These are phyloP conservation scores for Acinonyx jubatus DNA, from an alignment of 2,113 vertebrate genomes.

Conservation along the genomic window DNA sequence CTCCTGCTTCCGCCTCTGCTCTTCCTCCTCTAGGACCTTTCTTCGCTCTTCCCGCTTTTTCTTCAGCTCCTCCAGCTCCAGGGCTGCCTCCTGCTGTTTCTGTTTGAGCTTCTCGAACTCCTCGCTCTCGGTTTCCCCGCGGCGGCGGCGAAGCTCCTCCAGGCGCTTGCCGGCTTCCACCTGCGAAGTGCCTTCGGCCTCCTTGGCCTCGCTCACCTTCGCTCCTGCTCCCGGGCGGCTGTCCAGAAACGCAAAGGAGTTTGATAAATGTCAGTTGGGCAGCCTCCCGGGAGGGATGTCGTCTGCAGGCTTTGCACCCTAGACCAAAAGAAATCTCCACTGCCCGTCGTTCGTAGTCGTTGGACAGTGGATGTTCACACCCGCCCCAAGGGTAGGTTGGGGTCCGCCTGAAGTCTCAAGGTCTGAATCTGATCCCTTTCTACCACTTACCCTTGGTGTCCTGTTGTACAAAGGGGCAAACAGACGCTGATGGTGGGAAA, in stretches of 20 bases:
- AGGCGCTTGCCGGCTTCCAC: conserved; percentile 91
- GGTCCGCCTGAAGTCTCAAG: background rate
- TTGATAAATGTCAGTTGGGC: fast-evolving
- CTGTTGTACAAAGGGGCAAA: background rate
- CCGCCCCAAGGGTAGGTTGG: background rate
- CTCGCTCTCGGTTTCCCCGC: conserved; percentile 92
- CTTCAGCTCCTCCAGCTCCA: conserved; percentile 96
- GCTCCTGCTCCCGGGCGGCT: conserved; percentile 86
- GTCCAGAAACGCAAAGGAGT: background rate
- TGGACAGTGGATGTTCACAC: background rate
- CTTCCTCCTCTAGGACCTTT: conserved; percentile 96
- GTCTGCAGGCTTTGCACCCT: background rate
- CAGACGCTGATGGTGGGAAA: background rate
- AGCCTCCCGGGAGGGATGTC: background rate
- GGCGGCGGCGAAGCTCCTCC: conserved; percentile 93
- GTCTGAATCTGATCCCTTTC: background rate
- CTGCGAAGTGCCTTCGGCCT: conserved; percentile 84
- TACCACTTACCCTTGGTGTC: background rate
- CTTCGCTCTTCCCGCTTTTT: conserved; percentile 94
- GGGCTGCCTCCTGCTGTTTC: conserved; percentile 94
- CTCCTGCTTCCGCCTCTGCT: conserved; percentile 92
- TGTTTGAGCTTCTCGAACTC: conserved; percentile 94
- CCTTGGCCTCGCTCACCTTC: conserved; percentile 84
- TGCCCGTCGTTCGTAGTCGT: background rate
- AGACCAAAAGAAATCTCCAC: too few relatives aligned